Percentiles rank a stretch among this genome's conserved stretches.
These are phyloP conservation scores for Malacoraja senta DNA, from an alignment of 2,797 vertebrate species.

Conservation along the genomic window DNA sequence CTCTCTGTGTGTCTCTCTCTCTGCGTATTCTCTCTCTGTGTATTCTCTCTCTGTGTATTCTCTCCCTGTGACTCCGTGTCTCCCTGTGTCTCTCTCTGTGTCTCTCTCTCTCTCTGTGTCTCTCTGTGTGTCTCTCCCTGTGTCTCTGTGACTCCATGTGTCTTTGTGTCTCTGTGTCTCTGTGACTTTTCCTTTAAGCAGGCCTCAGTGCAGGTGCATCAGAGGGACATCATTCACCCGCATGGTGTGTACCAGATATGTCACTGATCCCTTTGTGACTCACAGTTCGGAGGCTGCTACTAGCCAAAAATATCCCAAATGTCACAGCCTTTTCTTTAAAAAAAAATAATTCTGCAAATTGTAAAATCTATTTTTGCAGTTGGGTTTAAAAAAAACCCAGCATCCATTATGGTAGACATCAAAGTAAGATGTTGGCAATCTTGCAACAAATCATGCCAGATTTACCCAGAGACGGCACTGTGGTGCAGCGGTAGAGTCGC, in stretches of 20 bases:
- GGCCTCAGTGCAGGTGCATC: background rate
- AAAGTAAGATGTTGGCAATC: background rate
- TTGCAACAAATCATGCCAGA: background rate
- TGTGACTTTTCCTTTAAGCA: background rate
- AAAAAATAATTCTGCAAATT: background rate
- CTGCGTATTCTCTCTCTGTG: background rate
- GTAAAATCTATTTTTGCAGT: background rate
- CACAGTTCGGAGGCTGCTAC: conserved; percentile 22
- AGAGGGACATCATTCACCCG: background rate
- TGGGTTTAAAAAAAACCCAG: background rate
- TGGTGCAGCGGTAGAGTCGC: too few species aligned
- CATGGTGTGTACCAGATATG: conserved; percentile 26
- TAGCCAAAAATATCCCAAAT: conserved; percentile 6
- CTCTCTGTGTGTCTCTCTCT: too few species aligned
- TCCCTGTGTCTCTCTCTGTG: background rate
- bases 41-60: background rate
- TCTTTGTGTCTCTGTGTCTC: too few species aligned
- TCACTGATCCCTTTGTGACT: conserved; percentile 4
- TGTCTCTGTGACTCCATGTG: background rate
- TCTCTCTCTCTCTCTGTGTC: background rate
- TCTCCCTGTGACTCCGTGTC: background rate
- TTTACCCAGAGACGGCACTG: too few species aligned
- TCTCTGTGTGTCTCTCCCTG: too few species aligned
- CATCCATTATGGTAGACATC: background rate
- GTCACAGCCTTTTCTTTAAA: conserved; percentile 1